These are phyloP conservation scores for Tapirus terrestris DNA, from an alignment of 2,113 vertebrate genomes.

Conservation along the genomic window DNA sequence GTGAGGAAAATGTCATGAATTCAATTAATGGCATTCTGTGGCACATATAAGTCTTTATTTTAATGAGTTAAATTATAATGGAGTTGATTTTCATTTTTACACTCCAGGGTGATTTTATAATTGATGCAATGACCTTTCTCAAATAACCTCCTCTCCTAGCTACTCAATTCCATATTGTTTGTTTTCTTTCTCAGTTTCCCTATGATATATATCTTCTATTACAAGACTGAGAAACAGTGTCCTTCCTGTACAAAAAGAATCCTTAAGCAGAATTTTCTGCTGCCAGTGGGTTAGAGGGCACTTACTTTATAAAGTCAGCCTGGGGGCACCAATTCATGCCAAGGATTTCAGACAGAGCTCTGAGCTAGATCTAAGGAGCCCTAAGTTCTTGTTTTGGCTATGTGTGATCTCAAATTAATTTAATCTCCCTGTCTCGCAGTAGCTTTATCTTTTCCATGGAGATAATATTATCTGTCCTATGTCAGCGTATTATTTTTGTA, in stretches of 20 bases:
- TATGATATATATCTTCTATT: not conserved
- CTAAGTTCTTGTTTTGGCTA: not conserved
- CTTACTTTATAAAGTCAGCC: not conserved
- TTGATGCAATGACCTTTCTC: not conserved
- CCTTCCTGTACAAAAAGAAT: not conserved
- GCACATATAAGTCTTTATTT: not conserved
- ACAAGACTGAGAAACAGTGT: not conserved
- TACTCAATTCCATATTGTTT: not conserved
- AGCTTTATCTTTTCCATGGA: not conserved
- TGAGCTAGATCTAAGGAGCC: not conserved
- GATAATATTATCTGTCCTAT: not conserved
- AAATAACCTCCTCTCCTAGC: not conserved
- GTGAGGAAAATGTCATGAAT: not conserved
- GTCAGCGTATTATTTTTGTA: not conserved
- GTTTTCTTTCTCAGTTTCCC: not conserved
- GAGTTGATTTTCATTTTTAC: not conserved
- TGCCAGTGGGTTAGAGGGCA: not conserved
- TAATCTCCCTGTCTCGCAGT: not conserved
- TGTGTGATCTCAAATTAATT: not conserved
- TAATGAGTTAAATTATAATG: not conserved
- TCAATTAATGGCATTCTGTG: not conserved
- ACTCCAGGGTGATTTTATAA: not conserved
- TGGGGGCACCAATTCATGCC: not conserved
- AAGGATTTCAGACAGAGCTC: not conserved
- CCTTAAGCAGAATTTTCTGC: not conserved